Conservation (phyloP, 2,888 invertebrate species). For the Troides helena region DNA sequence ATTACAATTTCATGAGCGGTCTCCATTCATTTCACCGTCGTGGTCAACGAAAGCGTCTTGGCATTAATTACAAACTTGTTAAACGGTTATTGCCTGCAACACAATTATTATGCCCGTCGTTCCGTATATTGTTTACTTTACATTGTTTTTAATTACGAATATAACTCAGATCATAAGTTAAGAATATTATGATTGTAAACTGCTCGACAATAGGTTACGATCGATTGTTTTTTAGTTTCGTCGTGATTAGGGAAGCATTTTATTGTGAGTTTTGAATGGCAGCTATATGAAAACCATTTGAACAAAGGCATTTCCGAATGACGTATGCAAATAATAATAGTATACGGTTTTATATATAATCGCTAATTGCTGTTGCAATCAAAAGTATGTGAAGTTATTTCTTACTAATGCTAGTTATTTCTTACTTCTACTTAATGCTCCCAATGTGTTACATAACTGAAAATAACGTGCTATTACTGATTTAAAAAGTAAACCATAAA, state of each 20-base stretch:
- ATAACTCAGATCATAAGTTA: background rate
- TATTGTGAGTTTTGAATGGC: background rate
- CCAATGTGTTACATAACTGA: too few relatives aligned
- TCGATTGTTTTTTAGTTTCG: background rate
- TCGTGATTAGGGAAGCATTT: conserved; percentile 15
- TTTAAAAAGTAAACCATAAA: too few relatives aligned
- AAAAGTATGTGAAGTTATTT: too few relatives aligned
- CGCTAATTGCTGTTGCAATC: too few relatives aligned
- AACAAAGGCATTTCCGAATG: background rate
- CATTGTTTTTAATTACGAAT: conserved; percentile 36
- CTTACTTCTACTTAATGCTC: too few relatives aligned
- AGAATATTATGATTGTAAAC: background rate
- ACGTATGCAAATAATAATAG: too few relatives aligned
- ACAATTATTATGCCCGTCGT: conserved; percentile 41
- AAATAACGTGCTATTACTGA: too few relatives aligned
- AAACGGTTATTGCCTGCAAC: conserved; percentile 42
- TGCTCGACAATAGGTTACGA: conserved; percentile 18
- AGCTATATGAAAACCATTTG: background rate
- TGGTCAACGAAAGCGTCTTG: conserved; percentile 28
- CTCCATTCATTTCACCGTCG: conserved; percentile 28
- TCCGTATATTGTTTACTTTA: conserved; percentile 48
- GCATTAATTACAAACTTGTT: conserved; percentile 44
- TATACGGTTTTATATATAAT: too few relatives aligned
- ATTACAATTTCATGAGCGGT: conserved; percentile 12
- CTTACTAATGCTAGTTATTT: too few relatives aligned